Base-by-base conservation (phyloP, 2,888 invertebrate species). In the Caenorhabditis doughertyi region DNA sequence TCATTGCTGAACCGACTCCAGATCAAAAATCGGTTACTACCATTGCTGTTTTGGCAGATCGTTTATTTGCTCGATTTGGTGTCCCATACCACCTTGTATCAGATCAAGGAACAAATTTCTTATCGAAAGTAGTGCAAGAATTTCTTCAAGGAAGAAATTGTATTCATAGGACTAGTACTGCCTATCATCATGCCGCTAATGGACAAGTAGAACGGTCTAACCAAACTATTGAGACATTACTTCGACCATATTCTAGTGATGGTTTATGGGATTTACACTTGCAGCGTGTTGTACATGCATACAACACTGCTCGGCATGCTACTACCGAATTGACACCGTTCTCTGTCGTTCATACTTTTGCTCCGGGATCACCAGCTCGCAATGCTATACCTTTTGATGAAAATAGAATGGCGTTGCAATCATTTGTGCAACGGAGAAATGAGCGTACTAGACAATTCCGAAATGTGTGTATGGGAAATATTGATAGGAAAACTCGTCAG, bases 31-130 rank as follows among this genome's bases (percentile, higher is more conserved):
- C 56, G 2, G 18, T 8, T 1, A n/a, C 56, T 3, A 35, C 35
- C 0, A 47, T 29, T 0, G 35, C 8, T 1, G n/a, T 29, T 3
- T n/a, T 56, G 2, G 2, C n/a, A 5, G 56, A 56, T 11, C 3
- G 56, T 5, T 11, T 72, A 11, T 35, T 72, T 29, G 5, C 47
- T 2, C 39, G 70, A 3, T 72, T 72, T 7, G 72, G 72, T 23
- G 5, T 49, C 0, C 72, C 72, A 2, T 32, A 18, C n/a, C n/a
- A 4, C 2, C 16, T 72, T 0, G 60, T 72, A 0, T 21, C 49
- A 1, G 72, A 72, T 23, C 60, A 49, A 13, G 72, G 72, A 23
- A 60, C 49, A 1, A 60, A 72, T 18, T 72, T 62, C 51, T 18
- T 21, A 23, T 29, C 44, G 9, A 29, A 42, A 49, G 16, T 21